Evolutionary conservation across 2,797 vertebrate species (phyloP).

Genomic region (Eulemur rubriventer): DNA sequence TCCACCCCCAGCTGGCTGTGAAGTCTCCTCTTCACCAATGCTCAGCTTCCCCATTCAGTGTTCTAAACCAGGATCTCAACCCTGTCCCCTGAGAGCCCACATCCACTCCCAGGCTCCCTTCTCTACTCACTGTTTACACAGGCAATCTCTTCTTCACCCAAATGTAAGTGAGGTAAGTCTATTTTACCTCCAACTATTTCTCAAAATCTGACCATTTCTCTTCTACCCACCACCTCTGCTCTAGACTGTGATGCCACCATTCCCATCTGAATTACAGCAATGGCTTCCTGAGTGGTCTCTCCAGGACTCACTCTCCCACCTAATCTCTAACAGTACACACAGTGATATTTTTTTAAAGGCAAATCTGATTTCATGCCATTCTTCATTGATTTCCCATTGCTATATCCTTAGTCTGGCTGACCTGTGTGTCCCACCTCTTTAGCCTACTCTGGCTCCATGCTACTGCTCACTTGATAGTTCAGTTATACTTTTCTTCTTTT

Average conservation of each 20-base stretch:
- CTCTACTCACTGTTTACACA: not conserved
- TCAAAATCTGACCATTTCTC: not conserved
- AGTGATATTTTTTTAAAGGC: not conserved
- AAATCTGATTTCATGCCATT: not conserved
- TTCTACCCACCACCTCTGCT: not conserved
- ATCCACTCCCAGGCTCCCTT: not conserved
- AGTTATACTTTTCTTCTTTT: not conserved
- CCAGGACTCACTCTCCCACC: not conserved
- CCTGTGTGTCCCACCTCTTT: not conserved
- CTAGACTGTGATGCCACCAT: not conserved
- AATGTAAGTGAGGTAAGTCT: not conserved
- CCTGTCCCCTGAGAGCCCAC: not conserved
- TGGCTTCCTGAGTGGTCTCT: not conserved
- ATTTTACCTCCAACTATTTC: not conserved
- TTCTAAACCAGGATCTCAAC: not conserved
- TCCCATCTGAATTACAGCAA: not conserved
- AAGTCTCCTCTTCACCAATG: not conserved
- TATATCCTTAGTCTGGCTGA: not conserved
- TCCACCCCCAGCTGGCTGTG: not conserved
- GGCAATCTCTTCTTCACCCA: not conserved
- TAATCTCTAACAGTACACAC: not conserved
- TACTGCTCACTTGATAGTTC: not conserved
- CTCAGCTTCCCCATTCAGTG: not conserved
- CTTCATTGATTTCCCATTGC: not conserved
- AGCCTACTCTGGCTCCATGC: not conserved